These are phyloP conservation scores for Cherax quadricarinatus DNA, from an alignment of 1,140 invertebrate species.

Conservation along the genomic window DNA sequence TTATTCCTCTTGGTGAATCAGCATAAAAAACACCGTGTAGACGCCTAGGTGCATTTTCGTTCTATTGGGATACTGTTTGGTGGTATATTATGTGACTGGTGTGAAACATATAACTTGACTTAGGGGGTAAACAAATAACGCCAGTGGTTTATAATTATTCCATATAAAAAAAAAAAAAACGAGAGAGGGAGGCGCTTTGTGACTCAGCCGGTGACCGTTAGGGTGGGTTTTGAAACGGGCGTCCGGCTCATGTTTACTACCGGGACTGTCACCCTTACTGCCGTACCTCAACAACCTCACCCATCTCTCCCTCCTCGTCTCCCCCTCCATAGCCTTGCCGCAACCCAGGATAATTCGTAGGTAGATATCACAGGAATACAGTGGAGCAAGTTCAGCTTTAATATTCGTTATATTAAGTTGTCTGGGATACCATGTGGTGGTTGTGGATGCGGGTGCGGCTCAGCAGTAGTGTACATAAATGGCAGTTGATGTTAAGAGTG, in stretches of 20 bases:
- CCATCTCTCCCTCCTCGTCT: neutral
- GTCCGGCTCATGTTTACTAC: neutral
- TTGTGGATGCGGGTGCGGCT: neutral
- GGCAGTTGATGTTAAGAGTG: neutral
- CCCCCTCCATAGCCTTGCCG: neutral
- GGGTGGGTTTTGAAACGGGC: neutral
- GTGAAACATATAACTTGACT: neutral
- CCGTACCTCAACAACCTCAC: neutral
- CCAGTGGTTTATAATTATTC: neutral
- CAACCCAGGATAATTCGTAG: neutral
- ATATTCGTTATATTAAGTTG: neutral
- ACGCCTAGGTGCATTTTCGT: too few relatives aligned
- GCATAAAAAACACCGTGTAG: too few relatives aligned
- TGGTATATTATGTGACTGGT: too few relatives aligned
- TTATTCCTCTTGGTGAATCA: too few relatives aligned
- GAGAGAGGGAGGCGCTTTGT: neutral
- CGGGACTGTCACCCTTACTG: neutral
- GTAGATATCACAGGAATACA: neutral
- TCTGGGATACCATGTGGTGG: neutral
- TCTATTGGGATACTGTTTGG: too few relatives aligned
- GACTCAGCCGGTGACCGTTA: slow-evolving; percentile 35
- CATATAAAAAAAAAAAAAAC: neutral
- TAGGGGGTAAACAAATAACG: neutral
- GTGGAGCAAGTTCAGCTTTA: neutral
- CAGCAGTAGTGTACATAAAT: neutral